Evolutionary conservation across 1,140 invertebrate genomes (phyloP).

Genomic region (Choristoneura fumiferana): DNA sequence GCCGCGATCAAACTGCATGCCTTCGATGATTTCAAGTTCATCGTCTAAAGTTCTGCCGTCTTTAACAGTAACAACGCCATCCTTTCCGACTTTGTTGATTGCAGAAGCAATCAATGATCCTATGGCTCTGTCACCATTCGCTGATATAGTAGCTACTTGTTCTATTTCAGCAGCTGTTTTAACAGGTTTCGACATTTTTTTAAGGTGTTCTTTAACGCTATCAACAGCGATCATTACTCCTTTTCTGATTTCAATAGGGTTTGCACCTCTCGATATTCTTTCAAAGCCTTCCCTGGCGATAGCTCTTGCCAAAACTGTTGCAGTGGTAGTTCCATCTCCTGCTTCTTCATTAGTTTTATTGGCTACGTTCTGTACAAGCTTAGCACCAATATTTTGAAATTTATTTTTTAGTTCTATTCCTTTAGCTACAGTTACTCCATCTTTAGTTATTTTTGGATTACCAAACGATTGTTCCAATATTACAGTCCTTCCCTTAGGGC

Average conservation of each 20-base stretch:
- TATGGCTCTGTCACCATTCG: conserved; percentile 93
- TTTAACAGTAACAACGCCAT: conserved; percentile 97
- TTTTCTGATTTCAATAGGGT: conserved; percentile 93
- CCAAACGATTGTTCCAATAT: conserved; percentile 97
- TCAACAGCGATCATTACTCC: conserved; percentile 95
- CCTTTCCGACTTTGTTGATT: conserved; percentile 95
- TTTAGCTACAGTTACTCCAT: conserved; percentile 98
- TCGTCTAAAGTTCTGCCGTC: conserved; percentile 95
- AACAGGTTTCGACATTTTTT: conserved; percentile 89
- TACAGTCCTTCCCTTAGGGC: conserved; percentile 97
- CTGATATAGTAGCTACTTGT: conserved; percentile 97
- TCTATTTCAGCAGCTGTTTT: conserved; percentile 96
- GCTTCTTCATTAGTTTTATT: conserved; percentile 98
- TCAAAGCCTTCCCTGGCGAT: conserved; percentile 98
- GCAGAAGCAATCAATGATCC: conserved; percentile 93
- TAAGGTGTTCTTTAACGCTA: conserved; percentile 87
- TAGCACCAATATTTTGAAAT: conserved; percentile 97
- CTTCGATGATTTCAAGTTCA: conserved; percentile 94
- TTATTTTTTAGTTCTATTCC: conserved; percentile 95
- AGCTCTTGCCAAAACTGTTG: conserved; percentile 92
- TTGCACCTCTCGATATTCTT: conserved; percentile 94
- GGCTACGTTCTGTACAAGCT: conserved; percentile 96
- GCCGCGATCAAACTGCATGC: conserved; percentile 97
- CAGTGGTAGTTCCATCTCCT: conserved; percentile 95
- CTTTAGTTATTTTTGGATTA: conserved; percentile 98